Evolutionary conservation across 1,140 invertebrate genomes (phyloP).

Genomic region (Neuroterus valhalla): DNA sequence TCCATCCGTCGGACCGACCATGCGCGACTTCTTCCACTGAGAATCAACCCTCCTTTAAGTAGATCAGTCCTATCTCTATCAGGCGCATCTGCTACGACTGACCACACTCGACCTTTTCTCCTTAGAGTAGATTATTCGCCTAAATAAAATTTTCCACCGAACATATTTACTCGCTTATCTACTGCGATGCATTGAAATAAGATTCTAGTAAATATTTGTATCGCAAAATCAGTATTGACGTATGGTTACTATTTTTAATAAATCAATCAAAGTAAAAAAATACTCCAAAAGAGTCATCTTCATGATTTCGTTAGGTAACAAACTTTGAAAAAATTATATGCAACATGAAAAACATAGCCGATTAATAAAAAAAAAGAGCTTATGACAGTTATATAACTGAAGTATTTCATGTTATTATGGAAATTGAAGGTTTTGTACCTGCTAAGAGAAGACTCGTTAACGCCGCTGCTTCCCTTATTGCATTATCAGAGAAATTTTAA

Average conservation of each 20-base stretch:
- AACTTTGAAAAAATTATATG: no score
- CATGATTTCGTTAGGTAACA: no score
- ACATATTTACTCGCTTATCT: not conserved
- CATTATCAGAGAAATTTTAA: slow-evolving; percentile 14
- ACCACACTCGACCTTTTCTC: not conserved
- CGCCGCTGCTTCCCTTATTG: not conserved
- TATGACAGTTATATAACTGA: no score
- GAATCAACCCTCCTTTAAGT: not conserved
- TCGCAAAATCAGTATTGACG: no score
- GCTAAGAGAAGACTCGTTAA: not conserved
- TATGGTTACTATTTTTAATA: no score
- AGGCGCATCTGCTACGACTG: not conserved
- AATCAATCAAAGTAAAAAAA: no score
- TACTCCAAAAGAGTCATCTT: no score
- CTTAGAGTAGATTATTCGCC: not conserved
- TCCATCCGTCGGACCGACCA: not conserved
- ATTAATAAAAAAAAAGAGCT: no score
- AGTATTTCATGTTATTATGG: no score
- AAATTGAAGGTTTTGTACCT: not conserved
- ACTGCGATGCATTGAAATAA: not conserved
- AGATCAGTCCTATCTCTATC: slow-evolving; percentile 15
- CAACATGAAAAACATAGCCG: no score
- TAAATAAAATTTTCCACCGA: not conserved
- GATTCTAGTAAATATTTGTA: no score
- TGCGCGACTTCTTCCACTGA: slow-evolving; percentile 2